A percentile compares a stretch with the other conserved stretches of the same genome.
These are phyloP conservation scores for Isurus oxyrinchus DNA, from an alignment of 2,113 vertebrate species.

Conservation along the genomic window DNA sequence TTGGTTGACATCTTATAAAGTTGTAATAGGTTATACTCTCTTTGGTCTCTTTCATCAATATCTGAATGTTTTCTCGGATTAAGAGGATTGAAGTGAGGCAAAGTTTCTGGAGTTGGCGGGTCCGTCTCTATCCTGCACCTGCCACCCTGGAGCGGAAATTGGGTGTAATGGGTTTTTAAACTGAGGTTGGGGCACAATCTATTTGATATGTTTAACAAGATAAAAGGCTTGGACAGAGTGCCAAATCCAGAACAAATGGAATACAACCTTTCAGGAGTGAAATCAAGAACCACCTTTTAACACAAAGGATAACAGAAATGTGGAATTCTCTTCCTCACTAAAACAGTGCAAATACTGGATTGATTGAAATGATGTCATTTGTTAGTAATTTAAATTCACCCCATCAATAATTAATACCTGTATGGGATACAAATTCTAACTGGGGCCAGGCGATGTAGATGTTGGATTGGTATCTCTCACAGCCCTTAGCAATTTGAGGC, in stretches of 20 bases:
- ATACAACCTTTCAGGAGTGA: not conserved
- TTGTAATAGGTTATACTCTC: not conserved
- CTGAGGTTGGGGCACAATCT: not conserved
- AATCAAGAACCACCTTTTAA: not conserved
- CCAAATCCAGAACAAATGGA: not conserved
- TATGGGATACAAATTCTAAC: not conserved
- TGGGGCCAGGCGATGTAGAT: not conserved
- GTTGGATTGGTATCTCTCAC: too few species aligned
- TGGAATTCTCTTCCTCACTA: not conserved
- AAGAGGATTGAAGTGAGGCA: not conserved
- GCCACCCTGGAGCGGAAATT: not conserved
- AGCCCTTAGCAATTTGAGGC: too few species aligned
- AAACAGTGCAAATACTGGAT: not conserved
- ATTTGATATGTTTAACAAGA: not conserved
- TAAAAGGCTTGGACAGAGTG: not conserved
- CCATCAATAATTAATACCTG: not conserved
- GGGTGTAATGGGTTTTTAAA: not conserved
- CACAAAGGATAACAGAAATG: not conserved
- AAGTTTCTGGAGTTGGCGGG: too few species aligned
- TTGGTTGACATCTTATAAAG: not conserved
- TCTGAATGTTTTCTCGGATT: not conserved
- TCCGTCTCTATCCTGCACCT: not conserved
- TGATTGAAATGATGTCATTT: not conserved
- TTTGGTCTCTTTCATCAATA: not conserved
- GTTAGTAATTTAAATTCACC: not conserved